These are phyloP conservation scores for Steromphala cineraria DNA, from an alignment of 2,888 invertebrate species.

Conservation along the genomic window DNA sequence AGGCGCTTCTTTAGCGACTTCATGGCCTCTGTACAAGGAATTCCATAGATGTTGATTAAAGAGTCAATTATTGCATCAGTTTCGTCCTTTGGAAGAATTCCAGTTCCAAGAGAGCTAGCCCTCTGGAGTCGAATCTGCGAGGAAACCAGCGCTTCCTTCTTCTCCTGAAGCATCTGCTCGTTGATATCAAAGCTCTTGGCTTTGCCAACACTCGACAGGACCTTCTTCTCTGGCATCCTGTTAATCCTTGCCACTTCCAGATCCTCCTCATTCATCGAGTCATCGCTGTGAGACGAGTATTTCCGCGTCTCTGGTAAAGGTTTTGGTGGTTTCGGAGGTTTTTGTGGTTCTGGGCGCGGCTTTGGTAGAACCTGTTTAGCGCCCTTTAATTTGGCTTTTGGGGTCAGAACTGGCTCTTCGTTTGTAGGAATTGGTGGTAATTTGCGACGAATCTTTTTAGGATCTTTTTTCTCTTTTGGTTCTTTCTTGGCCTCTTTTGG, in stretches of 20 bases:
- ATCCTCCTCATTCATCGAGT: conserved; percentile 67
- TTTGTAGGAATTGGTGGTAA: conserved; percentile 65
- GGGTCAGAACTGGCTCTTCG: conserved; percentile 50
- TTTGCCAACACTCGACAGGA: conserved; percentile 36
- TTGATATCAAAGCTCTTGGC: conserved; percentile 41
- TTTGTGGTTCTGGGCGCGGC: conserved; percentile 7
- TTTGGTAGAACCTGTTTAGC: conserved; percentile 26
- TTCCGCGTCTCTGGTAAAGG: conserved; percentile 36
- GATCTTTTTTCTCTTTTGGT: conserved; percentile 45
- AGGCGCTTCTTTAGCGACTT: conserved; percentile 73
- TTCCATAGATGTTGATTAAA: conserved; percentile 69
- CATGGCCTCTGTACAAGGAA: conserved; percentile 72
- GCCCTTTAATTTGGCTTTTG: conserved; percentile 35
- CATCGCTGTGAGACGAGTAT: conserved; percentile 55
- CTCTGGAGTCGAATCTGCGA: not conserved
- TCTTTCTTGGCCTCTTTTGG: too few relatives aligned
- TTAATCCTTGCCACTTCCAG: conserved; percentile 62
- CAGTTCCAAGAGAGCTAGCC: conserved; percentile 22
- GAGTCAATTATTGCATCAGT: conserved; percentile 68
- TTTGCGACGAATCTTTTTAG: conserved; percentile 61
- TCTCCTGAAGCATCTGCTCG: conserved; percentile 19
- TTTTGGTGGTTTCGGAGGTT: conserved; percentile 4
- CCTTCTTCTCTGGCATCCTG: conserved; percentile 31
- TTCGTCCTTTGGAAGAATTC: conserved; percentile 58
- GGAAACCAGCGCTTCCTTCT: not conserved